phyloP scores from a whole-genome alignment of 2,797 vertebrate genomes.

The Crypturellus tataupa region DNA sequence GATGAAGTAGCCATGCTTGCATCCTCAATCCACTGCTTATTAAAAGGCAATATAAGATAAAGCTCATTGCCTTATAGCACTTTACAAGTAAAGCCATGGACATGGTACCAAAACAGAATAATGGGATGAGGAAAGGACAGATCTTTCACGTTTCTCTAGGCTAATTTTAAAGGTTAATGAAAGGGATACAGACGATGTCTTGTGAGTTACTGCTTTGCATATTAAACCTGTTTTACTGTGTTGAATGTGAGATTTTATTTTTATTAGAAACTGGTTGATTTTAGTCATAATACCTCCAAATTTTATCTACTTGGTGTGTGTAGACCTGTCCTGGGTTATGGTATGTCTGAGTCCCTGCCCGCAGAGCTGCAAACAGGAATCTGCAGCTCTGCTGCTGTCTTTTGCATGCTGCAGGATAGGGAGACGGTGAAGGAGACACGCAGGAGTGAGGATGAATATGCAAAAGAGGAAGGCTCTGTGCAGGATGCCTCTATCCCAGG shows the following conservation, averaged over 20 bases:
- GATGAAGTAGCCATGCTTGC: conserved; percentile 29
- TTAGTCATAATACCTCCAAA: neutral
- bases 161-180: neutral
- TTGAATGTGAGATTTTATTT: neutral
- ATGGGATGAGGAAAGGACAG: neutral
- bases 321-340: rapidly evolving
- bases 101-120: rapidly evolving
- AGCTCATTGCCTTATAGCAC: neutral
- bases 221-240: neutral
- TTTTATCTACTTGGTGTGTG: neutral
- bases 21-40: conserved; percentile 5
- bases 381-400: neutral
- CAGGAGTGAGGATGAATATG: neutral
- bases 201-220: neutral
- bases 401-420: neutral
- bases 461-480: neutral
- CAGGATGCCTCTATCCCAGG: neutral
- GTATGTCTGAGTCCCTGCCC: neutral
- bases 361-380: neutral
- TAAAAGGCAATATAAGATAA: neutral
- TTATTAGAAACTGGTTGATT: neutral
- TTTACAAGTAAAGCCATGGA: neutral
- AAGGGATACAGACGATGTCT: neutral
- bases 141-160: neutral
- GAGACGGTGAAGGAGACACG: neutral